Base-by-base conservation (phyloP, 2,113 vertebrate genomes). In the Nicator chloris region DNA sequence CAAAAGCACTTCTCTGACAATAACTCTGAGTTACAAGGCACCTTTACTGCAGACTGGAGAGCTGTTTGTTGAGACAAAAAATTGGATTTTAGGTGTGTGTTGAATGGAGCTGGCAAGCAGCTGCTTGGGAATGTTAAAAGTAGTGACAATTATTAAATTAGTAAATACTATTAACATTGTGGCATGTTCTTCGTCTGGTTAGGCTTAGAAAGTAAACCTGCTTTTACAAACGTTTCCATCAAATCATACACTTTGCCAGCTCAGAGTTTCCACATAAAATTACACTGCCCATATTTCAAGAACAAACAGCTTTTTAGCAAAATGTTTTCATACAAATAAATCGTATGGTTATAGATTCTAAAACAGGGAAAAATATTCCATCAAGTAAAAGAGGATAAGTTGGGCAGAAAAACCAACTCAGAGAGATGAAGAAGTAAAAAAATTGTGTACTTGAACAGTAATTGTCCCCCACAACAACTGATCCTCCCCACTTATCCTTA, bases 401-500 rank as follows among this genome's bases (percentile, higher is more conserved):
- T 18, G 44, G 23, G 12, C 72, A 57, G 81, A 35, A 81, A 69
- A 80, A 49, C 18, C 12, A 37, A 59, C 12, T 24, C 39, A n/a
- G 57, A 39, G 64, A 72, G 31, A 4, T 33, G 20, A 51, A 31
- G 3, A 44, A 47, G 49, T 54, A 1, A 63, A 86, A 49, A 15
- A 51, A 13, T 3, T 2, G 7, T 14, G 4, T 37, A 2, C 0
- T 1, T 4, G 7, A 64, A 33, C 22, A 54, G 40, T 6, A 39
- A 39, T 3, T 40, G 2, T 4, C 10, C 27, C n/a, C 20, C 9
- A 7, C 11, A 51, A 9, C 4, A n/a, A 11, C 10, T 24, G 11
- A 24, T 35, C 40, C 24, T 28, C 59, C 73, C 50, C 5, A 1
- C 5, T 80, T 31, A 31, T 0, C 69, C 54, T 71, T 35, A 31